These are phyloP conservation scores for Hippocampus kuda DNA, from an alignment of 2,797 vertebrate genomes.

Conservation along the genomic window DNA sequence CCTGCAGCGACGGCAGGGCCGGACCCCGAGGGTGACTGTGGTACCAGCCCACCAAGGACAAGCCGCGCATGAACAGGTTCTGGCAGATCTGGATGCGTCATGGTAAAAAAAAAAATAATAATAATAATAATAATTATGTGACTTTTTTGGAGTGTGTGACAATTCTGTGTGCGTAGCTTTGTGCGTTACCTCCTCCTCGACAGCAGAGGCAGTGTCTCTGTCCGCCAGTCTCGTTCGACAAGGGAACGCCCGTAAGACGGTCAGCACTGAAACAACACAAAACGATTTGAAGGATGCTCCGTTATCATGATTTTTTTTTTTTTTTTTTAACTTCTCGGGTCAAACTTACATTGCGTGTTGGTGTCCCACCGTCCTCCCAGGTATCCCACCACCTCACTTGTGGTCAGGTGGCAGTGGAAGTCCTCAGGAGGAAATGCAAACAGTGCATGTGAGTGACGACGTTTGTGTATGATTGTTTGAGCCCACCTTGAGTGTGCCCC, in stretches of 20 bases:
- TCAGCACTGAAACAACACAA: slow-evolving; percentile 72
- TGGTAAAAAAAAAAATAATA: background rate
- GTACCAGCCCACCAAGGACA: slow-evolving; percentile 96
- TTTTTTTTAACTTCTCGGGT: background rate
- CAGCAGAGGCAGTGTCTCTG: slow-evolving; percentile 66
- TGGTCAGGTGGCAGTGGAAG: slow-evolving; percentile 93
- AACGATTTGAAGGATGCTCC: background rate
- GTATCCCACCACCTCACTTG: slow-evolving; percentile 91
- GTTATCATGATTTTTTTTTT: background rate
- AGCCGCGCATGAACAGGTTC: slow-evolving; percentile 86
- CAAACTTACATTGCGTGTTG: slow-evolving; percentile 79
- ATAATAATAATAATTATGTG: background rate
- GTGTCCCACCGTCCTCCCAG: slow-evolving; percentile 93
- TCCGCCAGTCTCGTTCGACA: slow-evolving; percentile 85
- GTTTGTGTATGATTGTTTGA: background rate
- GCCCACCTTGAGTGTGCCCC: no score
- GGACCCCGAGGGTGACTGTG: slow-evolving; percentile 91
- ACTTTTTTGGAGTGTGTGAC: no score
- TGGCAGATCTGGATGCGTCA: slow-evolving; percentile 77
- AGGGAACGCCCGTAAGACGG: slow-evolving; percentile 85
- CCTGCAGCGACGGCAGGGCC: slow-evolving; percentile 84
- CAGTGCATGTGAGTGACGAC: background rate
- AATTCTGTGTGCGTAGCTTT: background rate
- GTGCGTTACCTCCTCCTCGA: slow-evolving; percentile 82
- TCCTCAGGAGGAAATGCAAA: slow-evolving; percentile 64